A percentile compares a stretch with the other conserved stretches of the same genome.
phyloP scores from a whole-genome alignment of 2,888 invertebrate species.

The Phasia obesa region DNA sequence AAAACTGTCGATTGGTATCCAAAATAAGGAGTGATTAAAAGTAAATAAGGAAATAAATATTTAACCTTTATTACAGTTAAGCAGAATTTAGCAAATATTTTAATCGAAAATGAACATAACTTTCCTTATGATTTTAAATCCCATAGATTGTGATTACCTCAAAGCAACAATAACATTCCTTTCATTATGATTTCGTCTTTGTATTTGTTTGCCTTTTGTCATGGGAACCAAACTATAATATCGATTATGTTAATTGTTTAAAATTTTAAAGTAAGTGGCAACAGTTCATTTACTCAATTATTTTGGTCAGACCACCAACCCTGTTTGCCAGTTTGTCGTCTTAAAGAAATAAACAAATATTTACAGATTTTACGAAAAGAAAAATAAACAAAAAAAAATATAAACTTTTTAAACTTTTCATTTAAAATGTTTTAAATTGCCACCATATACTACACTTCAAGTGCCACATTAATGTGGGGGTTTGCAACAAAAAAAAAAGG shows the following conservation, averaged over 20 bases:
- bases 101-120: too few species aligned
- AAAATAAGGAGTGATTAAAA: too few species aligned
- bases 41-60: too few species aligned
- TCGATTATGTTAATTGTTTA: slow-evolving; percentile 60
- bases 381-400: slow-evolving; percentile 15
- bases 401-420: slow-evolving; percentile 20
- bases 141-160: too few species aligned
- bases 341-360: slow-evolving; percentile 47
- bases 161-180: too few species aligned
- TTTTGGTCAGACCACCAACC: slow-evolving; percentile 56
- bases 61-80: too few species aligned
- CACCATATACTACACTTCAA: slow-evolving; percentile 60
- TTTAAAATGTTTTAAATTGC: slow-evolving; percentile 62
- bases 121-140: too few species aligned
- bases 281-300: slow-evolving; percentile 41
- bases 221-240: slow-evolving; percentile 36
- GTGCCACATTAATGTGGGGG: slow-evolving; percentile 65
- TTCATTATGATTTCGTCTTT: background rate
- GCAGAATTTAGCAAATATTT: too few species aligned
- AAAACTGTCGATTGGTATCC: too few species aligned
- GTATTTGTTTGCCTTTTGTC: background rate
- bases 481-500: slow-evolving; percentile 30
- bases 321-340: slow-evolving; percentile 27
- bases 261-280: slow-evolving; percentile 65
- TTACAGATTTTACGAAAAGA: slow-evolving; percentile 12